A percentile compares a stretch with the other conserved stretches of the same genome.
Conservation (phyloP, 2,888 invertebrate species). For the Drosophila tripunctata region DNA sequence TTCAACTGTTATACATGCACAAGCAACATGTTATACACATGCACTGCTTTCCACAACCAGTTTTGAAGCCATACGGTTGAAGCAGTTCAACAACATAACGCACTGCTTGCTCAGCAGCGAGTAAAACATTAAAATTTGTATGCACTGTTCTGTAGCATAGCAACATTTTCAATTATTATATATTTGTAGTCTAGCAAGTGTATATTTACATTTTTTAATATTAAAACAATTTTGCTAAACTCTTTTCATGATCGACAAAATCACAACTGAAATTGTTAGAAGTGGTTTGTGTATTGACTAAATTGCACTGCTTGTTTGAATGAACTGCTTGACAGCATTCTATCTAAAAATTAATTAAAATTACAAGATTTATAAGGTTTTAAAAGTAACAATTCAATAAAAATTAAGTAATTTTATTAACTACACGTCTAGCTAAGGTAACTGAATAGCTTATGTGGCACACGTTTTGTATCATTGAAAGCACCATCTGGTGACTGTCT, state of each 20-base stretch:
- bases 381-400: too few relatives aligned
- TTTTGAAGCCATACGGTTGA: neutral
- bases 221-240: too few relatives aligned
- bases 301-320: slow-evolving; percentile 12
- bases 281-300: slow-evolving; percentile 10
- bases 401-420: too few relatives aligned
- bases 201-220: too few relatives aligned
- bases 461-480: too few relatives aligned
- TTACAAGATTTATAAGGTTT: too few relatives aligned
- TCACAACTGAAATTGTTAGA: neutral
- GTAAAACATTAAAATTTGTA: neutral
- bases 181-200: too few relatives aligned
- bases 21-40: neutral
- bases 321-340: slow-evolving; percentile 6
- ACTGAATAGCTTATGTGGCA: too few relatives aligned
- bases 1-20: slow-evolving; percentile 1
- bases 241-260: neutral
- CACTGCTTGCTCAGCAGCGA: neutral
- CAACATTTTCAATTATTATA: neutral
- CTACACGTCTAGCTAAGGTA: too few relatives aligned
- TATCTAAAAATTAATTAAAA: too few relatives aligned
- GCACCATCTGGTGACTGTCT: too few relatives aligned
- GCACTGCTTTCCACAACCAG: neutral
- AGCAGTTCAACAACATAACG: neutral
- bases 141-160: too few relatives aligned